A percentile compares a stretch with the other conserved stretches of the same genome.
These are phyloP conservation scores for Cyclura pinguis DNA, from an alignment of 2,797 vertebrate species.

Conservation along the genomic window DNA sequence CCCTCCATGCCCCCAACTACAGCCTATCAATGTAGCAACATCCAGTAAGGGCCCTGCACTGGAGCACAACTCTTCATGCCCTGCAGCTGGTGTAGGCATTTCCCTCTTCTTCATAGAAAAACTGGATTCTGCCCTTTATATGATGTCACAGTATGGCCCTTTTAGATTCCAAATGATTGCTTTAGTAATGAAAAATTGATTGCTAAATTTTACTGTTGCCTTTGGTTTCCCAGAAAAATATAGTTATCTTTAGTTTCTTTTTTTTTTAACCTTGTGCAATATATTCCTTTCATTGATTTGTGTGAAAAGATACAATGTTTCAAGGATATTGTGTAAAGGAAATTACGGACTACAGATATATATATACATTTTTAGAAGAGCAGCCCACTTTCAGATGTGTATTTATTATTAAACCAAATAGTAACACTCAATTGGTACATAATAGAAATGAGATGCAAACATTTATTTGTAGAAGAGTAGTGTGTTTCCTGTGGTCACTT, in stretches of 20 bases:
- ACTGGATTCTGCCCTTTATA: not conserved
- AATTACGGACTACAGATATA: accelerated
- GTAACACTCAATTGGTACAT: not conserved
- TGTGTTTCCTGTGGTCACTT: constrained; percentile 10
- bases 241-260: not conserved
- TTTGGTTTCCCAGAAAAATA: not conserved
- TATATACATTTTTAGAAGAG: not conserved
- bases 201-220: not conserved
- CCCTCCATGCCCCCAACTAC: not conserved
- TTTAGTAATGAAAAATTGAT: not conserved
- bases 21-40: not conserved
- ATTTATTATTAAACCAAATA: constrained; percentile 9
- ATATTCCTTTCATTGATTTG: not conserved
- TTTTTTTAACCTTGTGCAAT: not conserved
- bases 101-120: no score
- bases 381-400: constrained; percentile 26
- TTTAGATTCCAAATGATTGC: not conserved
- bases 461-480: not conserved
- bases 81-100: not conserved
- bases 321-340: accelerated
- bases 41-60: not conserved
- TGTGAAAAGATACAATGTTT: not conserved
- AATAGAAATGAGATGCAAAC: constrained; percentile 3
- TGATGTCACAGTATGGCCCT: not conserved
- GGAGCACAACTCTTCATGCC: no score